Evolutionary conservation across 2,888 invertebrate genomes (phyloP).

Genomic region (Leucophora obtusa): DNA sequence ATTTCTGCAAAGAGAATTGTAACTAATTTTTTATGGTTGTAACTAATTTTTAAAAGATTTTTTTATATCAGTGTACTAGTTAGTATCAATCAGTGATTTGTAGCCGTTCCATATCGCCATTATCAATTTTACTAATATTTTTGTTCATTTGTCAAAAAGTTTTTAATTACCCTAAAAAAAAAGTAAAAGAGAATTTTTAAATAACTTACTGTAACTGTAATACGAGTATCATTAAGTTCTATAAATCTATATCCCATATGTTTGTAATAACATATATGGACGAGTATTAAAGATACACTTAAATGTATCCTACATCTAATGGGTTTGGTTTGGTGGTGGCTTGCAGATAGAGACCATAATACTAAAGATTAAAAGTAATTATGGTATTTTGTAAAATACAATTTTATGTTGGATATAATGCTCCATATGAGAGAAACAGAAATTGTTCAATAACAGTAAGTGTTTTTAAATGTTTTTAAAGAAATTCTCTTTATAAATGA

Average conservation of each 20-base stretch:
- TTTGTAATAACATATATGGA: no score
- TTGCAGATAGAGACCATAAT: conserved; percentile 27
- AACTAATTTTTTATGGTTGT: no score
- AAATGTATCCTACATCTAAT: neutral
- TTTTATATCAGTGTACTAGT: no score
- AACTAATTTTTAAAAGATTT: no score
- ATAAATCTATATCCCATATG: neutral
- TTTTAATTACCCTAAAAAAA: conserved; percentile 31
- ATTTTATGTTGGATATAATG: conserved; percentile 5
- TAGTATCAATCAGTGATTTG: no score
- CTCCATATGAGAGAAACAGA: neutral
- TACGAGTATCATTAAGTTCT: neutral
- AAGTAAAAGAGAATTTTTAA: conserved; percentile 37
- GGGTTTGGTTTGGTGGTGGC: neutral
- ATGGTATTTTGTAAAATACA: conserved; percentile 19
- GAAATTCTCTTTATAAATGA: neutral
- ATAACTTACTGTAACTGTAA: conserved; percentile 16
- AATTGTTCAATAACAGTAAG: neutral
- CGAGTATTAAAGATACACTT: neutral
- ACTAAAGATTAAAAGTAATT: conserved; percentile 46
- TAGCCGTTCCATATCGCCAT: no score
- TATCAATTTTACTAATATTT: no score
- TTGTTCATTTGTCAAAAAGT: conserved; percentile 5
- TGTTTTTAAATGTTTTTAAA: neutral
- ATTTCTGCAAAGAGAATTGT: no score